Percentiles rank a stretch among this genome's conserved stretches.
phyloP scores from a whole-genome alignment of 2,888 invertebrate genomes.

The Ophioninae sp. region DNA sequence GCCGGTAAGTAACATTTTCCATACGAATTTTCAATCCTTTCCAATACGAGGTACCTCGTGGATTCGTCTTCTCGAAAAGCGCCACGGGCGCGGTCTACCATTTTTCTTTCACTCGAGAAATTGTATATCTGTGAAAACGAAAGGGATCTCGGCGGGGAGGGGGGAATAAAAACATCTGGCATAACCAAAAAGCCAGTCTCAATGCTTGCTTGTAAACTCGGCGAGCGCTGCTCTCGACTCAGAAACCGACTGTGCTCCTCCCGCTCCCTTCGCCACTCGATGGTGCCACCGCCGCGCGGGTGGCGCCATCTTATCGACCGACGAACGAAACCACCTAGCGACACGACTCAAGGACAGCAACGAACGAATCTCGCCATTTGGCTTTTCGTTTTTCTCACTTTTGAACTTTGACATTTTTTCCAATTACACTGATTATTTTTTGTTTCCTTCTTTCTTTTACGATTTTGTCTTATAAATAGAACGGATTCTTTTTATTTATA shows the following conservation, averaged over 20 bases:
- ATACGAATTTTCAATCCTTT: conserved; percentile 4
- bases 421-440: neutral
- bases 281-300: conserved; percentile 44
- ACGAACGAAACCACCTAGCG: conserved; percentile 33
- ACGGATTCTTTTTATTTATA: no score
- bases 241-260: neutral
- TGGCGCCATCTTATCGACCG: conserved; percentile 68
- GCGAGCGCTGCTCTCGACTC: conserved; percentile 28
- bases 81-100: neutral
- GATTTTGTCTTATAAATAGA: neutral
- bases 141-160: neutral
- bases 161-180: conserved; percentile 38
- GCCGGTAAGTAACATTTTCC: conserved; percentile 75
- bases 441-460: conserved; percentile 4
- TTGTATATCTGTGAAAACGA: conserved; percentile 1
- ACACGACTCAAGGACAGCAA: conserved; percentile 11
- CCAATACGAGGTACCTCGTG: neutral
- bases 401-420: neutral
- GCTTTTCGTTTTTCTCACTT: conserved; percentile 1
- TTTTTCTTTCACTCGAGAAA: neutral
- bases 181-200: conserved; percentile 44
- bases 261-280: conserved; percentile 16
- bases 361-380: conserved; percentile 26
- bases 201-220: conserved; percentile 29
- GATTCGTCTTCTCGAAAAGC: neutral